Base-by-base conservation (phyloP, 1,140 invertebrate species). In the Drosophila sp. region DNA sequence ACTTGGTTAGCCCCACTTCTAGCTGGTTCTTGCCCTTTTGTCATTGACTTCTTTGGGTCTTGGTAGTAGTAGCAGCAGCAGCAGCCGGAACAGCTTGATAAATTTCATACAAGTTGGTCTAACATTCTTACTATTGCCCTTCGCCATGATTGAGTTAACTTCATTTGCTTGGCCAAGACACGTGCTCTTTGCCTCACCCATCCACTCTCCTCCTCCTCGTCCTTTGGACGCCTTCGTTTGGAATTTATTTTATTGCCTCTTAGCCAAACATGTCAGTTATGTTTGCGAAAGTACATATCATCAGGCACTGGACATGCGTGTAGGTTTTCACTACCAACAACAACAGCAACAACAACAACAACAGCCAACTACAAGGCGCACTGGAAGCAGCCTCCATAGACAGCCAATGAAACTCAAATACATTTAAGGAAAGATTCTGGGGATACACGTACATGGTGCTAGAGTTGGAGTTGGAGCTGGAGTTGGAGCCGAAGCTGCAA, bases 201-300 rank as follows among this genome's bases (percentile, higher is more conserved):
- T 17, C 1, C 3, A 3, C 33, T 33, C n/a, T 7, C 8, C 23
- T 29, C 29, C 25, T 40, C 3, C 29, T 70, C 38, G 8, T 33
- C 33, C 10, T 1, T 23, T 6, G 23, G 27, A 23, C 44, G 44
- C 44, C 17, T 32, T 44, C 1, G 17, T 33, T 11, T 73, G 80
- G 74, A 79, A 89, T 89, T 89, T 89, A 89, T 89, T 89, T 79
- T 75, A 89, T 78, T 76, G 80, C 85, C 82, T 82, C 84, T 84
- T 89, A 80, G 84, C 80, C 85, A 78, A 89, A 89, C 84, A 89
- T 89, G 84, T 89, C 84, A 89, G 84, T 89, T 89, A 89, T 89
- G 84, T 89, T 84, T 89, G 84, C 84, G 74, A 84, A 87, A 87
- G 74, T 87, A 89, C 84, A 87, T 84, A 87, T 89, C 85, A 89